These are phyloP conservation scores for Myrmophylax atrothorax DNA, from an alignment of 2,113 vertebrate species.

Conservation along the genomic window DNA sequence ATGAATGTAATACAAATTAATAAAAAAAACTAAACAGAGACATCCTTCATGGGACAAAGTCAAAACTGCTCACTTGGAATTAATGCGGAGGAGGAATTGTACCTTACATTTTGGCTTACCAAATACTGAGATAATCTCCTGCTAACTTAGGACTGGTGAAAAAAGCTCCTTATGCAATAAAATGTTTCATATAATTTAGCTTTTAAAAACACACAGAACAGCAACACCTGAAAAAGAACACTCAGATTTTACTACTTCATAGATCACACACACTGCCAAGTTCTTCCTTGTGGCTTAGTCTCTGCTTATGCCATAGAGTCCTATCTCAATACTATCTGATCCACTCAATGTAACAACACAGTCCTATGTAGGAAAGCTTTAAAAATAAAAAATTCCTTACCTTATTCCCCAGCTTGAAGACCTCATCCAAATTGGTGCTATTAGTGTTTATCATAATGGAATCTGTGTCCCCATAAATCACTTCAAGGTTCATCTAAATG, in stretches of 20 bases:
- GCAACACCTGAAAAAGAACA: not conserved
- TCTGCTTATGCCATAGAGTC: not conserved
- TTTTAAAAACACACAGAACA: not conserved
- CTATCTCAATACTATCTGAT: not conserved
- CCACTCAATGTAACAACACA: not conserved
- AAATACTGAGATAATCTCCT: not conserved
- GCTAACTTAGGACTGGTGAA: not conserved
- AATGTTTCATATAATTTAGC: not conserved
- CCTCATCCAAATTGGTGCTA: constrained; percentile 90
- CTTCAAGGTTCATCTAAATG: constrained; percentile 95
- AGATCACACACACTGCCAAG: not conserved
- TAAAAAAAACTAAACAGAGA: not conserved
- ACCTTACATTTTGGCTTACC: not conserved
- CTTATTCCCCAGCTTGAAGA: constrained; percentile 95
- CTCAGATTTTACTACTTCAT: not conserved
- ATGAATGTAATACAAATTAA: not conserved
- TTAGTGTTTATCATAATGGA: constrained; percentile 99
- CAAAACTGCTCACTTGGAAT: not conserved
- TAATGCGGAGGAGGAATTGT: not conserved
- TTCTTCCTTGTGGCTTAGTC: not conserved
- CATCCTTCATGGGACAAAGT: not conserved
- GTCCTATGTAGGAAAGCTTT: not conserved
- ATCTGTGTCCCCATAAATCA: constrained; percentile 98
- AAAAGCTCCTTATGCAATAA: not conserved
- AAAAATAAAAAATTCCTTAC: constrained; percentile 63